Base-by-base conservation (phyloP, 2,888 invertebrate species). In the Cerastoderma edule region DNA sequence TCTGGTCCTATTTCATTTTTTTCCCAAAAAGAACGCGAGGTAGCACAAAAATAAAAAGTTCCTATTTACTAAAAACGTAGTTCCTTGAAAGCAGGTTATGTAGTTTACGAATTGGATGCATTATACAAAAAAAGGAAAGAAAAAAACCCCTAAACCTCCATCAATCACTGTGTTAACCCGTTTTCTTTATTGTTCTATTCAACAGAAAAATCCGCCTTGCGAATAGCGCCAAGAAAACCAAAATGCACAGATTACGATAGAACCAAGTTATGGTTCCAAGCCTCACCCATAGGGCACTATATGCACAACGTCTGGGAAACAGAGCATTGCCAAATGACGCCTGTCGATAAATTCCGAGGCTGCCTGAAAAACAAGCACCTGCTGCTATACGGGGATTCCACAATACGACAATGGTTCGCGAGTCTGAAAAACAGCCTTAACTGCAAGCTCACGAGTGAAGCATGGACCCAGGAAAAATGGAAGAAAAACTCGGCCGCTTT, bases 351-450 rank as follows among this genome's bases (percentile, higher is more conserved):
- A 32, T 32, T 60, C 13, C 60, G 33, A n/a, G 16, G 33, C 19
- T 70, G 63, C 30, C 44, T 70, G 53, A 63, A 32, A 48, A 64
- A 64, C 33, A 63, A 39, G 32, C 63, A 13, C 5, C 13, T 70
- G 19, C 33, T 50, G n/a, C 44, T 70, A 10, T 22, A 64, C 22
- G 70, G 70, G 13, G 70, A 70, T 30, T 70, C 70, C 22, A 70
- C 70, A 10, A 22, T 35, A 0, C 50, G 70, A 27, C 70, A 70
- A 0, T 70, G 70, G 70, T 70, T 64, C 44, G 28, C 0, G 10
- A 27, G 54, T n/a, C 24, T 70, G n/a, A 5, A n/a, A 30, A 6
- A 70, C 24, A 24, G 39, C 3, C 39, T n/a, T 19, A 39, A 28
- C 27, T 70, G 70, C 30, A 39, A 8, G 4, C 70, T 28, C 19